Conservation (phyloP, 1,140 invertebrate genomes). For the Adoxophyes honmai region DNA sequence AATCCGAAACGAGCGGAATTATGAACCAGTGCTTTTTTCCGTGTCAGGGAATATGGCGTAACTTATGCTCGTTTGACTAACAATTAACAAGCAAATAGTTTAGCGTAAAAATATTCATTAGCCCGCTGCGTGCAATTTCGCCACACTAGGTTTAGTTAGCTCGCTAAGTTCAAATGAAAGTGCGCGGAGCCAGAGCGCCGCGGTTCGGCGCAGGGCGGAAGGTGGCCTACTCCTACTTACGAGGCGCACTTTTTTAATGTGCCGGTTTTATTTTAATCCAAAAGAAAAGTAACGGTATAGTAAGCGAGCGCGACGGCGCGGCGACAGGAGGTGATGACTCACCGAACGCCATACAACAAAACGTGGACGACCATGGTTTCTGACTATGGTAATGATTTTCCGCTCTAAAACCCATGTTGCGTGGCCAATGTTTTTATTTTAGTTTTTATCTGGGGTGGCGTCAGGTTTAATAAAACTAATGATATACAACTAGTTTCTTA, state of each 20-base stretch:
- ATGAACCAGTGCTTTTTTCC: conserved; percentile 25
- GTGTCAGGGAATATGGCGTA: background rate
- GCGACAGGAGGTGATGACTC: conserved; percentile 35
- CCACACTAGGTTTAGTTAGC: too few relatives aligned
- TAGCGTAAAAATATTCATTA: too few relatives aligned
- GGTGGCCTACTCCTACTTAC: background rate
- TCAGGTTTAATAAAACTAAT: too few relatives aligned
- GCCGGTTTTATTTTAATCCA: conserved; percentile 3
- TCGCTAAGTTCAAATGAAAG: background rate
- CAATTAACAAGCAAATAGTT: too few relatives aligned
- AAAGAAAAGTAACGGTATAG: conserved; percentile 42
- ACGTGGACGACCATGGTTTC: conserved; percentile 31
- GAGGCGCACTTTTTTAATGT: background rate
- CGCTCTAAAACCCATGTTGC: conserved; percentile 36
- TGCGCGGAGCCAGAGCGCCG: background rate
- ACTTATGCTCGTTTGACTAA: too few relatives aligned
- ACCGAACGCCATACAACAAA: conserved; percentile 35
- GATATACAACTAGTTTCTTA: too few relatives aligned
- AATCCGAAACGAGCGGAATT: conserved; percentile 34
- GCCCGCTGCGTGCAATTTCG: too few relatives aligned
- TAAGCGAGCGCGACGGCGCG: conserved; percentile 14
- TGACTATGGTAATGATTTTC: conserved; percentile 50
- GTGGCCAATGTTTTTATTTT: conserved; percentile 18
- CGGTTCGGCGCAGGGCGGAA: background rate
- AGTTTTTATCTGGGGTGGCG: background rate